These are phyloP conservation scores for Drosophila elegans DNA, from an alignment of 1,140 invertebrate species.

Conservation along the genomic window DNA sequence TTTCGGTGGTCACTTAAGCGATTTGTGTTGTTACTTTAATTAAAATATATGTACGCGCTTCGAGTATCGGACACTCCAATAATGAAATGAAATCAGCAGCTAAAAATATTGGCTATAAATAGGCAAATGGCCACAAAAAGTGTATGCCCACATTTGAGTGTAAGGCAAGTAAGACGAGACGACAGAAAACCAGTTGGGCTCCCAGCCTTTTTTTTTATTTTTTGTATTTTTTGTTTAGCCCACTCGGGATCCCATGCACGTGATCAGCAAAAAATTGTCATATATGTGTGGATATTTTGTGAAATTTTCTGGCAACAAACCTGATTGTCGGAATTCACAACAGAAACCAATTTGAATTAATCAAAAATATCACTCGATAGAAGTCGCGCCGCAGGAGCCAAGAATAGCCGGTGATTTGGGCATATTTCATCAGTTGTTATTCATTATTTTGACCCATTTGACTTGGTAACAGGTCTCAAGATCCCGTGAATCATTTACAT, in stretches of 20 bases:
- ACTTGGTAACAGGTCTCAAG: constrained; percentile 28
- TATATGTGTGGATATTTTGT: constrained; percentile 20
- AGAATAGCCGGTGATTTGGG: constrained; percentile 24
- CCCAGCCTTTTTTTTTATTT: constrained; percentile 21
- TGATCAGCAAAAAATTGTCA: constrained; percentile 49
- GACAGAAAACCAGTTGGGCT: constrained; percentile 41
- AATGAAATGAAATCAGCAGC: constrained; percentile 76
- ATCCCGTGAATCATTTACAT: constrained; percentile 20
- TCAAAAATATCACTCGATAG: constrained; percentile 11
- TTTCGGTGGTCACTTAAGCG: constrained; percentile 33
- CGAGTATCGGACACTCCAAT: constrained; percentile 48
- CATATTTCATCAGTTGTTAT: constrained; percentile 6
- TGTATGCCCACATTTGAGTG: constrained; percentile 7
- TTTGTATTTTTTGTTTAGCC: constrained; percentile 20
- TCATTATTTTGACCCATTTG: constrained; percentile 32
- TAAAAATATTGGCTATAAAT: constrained; percentile 79
- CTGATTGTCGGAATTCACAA: constrained; percentile 28
- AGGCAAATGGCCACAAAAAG: constrained; percentile 52
- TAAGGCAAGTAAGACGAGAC: constrained; percentile 12
- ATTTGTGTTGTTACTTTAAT: constrained; percentile 64
- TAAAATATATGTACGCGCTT: constrained; percentile 36
- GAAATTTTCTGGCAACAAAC: constrained; percentile 32
- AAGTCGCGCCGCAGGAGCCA: constrained; percentile 6
- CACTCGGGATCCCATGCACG: constrained; percentile 46
- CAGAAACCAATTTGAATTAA: constrained; percentile 41